A percentile compares a stretch with the other conserved stretches of the same genome.
Evolutionary conservation across 92 coral and sea anemone species (phyloP).

Genomic region (Micromussa lordhowensis): DNA sequence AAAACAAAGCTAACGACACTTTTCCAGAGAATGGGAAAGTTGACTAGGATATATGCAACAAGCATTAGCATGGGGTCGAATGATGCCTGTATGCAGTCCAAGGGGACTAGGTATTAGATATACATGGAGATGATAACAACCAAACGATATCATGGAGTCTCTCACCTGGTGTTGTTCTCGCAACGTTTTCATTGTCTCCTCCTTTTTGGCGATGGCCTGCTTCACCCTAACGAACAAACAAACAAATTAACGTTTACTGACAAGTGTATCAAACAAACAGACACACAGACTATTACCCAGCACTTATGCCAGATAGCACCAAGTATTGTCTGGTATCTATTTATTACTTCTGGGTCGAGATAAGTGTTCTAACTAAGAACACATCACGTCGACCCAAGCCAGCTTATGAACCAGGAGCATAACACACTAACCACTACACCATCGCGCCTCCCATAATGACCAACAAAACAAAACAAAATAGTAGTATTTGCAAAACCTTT

Average conservation of each 20-base stretch:
- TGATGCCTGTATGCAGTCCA: not conserved
- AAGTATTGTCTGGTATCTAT: no score
- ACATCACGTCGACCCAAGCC: no score
- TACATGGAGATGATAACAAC: not conserved
- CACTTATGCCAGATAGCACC: no score
- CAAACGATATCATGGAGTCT: no score
- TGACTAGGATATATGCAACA: not conserved
- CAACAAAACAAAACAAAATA: no score
- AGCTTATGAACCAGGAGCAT: no score
- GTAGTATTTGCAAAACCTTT: no score
- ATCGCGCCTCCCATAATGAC: no score
- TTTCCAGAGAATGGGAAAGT: not conserved
- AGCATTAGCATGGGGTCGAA: not conserved
- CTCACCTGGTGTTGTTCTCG: conserved; percentile 96
- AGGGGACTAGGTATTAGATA: not conserved
- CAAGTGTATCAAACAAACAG: not conserved
- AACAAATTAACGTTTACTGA: not conserved
- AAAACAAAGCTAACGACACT: not conserved
- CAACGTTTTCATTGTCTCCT: conserved; percentile 90
- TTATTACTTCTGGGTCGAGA: no score
- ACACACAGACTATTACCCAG: not conserved
- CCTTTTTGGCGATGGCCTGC: conserved; percentile 96
- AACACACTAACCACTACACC: no score
- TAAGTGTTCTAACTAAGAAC: not conserved
- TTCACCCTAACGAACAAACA: conserved; percentile 70